Evolutionary conservation across 53 echinoderm and acorn worm species (phyloP).

Genomic region (Apostichopus leukothele): DNA sequence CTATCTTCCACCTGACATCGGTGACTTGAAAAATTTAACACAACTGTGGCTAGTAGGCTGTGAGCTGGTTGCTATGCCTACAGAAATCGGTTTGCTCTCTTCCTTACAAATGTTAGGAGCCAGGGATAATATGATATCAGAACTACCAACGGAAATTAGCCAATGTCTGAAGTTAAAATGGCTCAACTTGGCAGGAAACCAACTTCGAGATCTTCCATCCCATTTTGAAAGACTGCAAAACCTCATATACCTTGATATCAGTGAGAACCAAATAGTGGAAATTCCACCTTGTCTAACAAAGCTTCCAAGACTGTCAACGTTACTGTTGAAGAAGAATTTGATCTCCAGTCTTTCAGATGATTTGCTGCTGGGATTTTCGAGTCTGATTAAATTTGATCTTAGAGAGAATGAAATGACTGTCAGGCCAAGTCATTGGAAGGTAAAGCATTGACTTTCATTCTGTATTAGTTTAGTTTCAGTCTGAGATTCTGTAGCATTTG

Average conservation of each 20-base stretch:
- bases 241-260: constrained; percentile 81
- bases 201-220: constrained; percentile 59
- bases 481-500: too few species aligned
- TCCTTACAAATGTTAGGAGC: constrained; percentile 75
- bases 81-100: constrained; percentile 73
- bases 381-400: constrained; percentile 84
- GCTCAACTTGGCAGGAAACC: constrained; percentile 74
- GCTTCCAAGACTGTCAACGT: constrained; percentile 64
- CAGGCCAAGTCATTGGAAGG: constrained; percentile 96
- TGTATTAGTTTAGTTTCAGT: neutral
- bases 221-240: constrained; percentile 62
- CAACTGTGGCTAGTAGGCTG: constrained; percentile 84
- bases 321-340: constrained; percentile 70
- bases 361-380: constrained; percentile 71
- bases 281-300: constrained; percentile 61
- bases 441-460: constrained; percentile 27
- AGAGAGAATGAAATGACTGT: constrained; percentile 81
- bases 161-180: constrained; percentile 68
- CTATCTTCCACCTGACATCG: constrained; percentile 84
- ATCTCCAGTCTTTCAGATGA: constrained; percentile 78
- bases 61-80: constrained; percentile 68
- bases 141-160: constrained; percentile 69
- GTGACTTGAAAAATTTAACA: constrained; percentile 74
- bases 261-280: constrained; percentile 66
- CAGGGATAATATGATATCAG: constrained; percentile 73